phyloP scores from a whole-genome alignment of 2,113 vertebrate species.

The Lasiurus borealis region DNA sequence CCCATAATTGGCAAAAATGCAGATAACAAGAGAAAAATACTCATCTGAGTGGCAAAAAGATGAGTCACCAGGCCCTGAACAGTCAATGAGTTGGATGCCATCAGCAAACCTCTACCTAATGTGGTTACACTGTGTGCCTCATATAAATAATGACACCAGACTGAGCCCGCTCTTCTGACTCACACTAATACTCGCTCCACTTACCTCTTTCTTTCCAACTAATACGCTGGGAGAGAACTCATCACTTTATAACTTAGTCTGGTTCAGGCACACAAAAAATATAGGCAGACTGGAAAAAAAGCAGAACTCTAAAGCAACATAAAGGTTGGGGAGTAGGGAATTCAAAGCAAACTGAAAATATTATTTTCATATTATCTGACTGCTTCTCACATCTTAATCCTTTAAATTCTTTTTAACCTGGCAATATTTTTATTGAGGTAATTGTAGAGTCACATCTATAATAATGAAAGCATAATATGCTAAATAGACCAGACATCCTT shows the following conservation, averaged over 20 bases:
- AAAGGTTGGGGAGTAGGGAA: background rate
- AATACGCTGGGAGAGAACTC: background rate
- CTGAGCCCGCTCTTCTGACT: background rate
- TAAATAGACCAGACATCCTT: too few relatives aligned
- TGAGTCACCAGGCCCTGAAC: background rate
- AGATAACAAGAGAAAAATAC: background rate
- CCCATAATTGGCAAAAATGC: background rate
- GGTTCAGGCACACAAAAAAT: background rate
- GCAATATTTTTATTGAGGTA: background rate
- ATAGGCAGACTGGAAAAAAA: background rate
- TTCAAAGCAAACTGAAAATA: constrained; percentile 35
- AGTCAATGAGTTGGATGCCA: background rate
- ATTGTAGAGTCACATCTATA: background rate
- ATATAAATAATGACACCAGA: background rate
- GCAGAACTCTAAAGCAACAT: background rate
- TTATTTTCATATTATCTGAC: constrained; percentile 18
- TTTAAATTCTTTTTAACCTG: constrained; percentile 16
- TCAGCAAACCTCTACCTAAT: background rate
- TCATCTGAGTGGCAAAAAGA: background rate
- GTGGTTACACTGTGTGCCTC: background rate
- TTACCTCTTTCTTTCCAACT: constrained; percentile 11
- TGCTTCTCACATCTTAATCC: background rate
- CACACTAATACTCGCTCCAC: background rate
- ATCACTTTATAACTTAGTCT: background rate
- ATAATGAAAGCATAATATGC: too few relatives aligned